These are phyloP conservation scores for Leptopilina syphax DNA, from an alignment of 2,888 invertebrate genomes.

Conservation along the genomic window DNA sequence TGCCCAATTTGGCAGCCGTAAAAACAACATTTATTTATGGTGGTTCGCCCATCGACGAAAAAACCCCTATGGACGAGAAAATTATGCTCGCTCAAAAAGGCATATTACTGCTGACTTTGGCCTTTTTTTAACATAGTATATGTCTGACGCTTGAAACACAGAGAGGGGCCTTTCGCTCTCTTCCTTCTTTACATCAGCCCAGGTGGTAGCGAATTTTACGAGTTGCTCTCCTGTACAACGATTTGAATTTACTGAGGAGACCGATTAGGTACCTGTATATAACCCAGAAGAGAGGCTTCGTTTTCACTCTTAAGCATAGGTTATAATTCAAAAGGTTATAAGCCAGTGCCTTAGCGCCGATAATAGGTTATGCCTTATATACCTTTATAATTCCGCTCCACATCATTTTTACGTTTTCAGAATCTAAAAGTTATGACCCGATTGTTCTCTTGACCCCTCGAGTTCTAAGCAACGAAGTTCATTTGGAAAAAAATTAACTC, in stretches of 20 bases:
- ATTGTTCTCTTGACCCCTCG: conserved; percentile 1
- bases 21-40: conserved; percentile 76
- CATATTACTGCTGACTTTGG: conserved; percentile 61
- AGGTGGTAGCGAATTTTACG: conserved; percentile 50
- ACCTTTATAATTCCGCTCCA: conserved; percentile 8
- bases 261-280: conserved; percentile 44
- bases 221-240: conserved; percentile 33
- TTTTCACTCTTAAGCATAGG: conserved; percentile 35
- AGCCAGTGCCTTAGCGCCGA: conserved; percentile 36
- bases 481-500: too few relatives aligned
- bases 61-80: conserved; percentile 67
- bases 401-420: conserved; percentile 6
- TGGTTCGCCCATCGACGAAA: conserved; percentile 69
- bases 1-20: conserved; percentile 76
- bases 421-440: conserved; percentile 12
- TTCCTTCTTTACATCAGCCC: conserved; percentile 45
- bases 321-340: conserved; percentile 43
- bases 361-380: conserved; percentile 30
- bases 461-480: neutral
- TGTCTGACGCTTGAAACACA: conserved; percentile 43
- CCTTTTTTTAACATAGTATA: conserved; percentile 44
- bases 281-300: conserved; percentile 1
- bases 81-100: conserved; percentile 68
- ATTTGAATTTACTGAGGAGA: conserved; percentile 45
- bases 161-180: too few relatives aligned